These are phyloP conservation scores for Scopus umbretta DNA, from an alignment of 2,113 vertebrate species.

Conservation along the genomic window DNA sequence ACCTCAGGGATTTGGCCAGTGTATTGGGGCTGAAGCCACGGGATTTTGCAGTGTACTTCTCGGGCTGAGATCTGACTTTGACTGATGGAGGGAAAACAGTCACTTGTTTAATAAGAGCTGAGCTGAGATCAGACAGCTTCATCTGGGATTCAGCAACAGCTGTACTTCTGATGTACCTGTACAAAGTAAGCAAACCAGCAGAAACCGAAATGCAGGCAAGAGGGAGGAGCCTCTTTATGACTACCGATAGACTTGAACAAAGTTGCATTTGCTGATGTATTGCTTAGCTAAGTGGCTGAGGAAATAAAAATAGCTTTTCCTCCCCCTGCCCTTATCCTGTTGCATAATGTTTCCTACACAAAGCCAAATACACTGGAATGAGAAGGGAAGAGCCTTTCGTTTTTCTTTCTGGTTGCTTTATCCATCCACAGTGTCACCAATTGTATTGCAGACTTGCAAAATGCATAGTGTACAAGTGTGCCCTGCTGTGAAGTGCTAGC, in stretches of 20 bases:
- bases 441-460: neutral
- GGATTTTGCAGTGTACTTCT: neutral
- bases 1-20: neutral
- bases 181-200: neutral
- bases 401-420: neutral
- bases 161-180: neutral
- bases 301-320: neutral
- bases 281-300: neutral
- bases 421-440: neutral
- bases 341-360: neutral
- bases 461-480: fast-evolving
- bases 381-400: neutral
- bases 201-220: neutral
- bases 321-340: neutral
- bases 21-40: neutral
- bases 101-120: neutral
- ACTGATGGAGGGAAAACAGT: neutral
- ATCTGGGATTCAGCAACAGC: neutral
- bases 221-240: neutral
- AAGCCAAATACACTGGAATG: neutral
- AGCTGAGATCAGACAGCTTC: neutral
- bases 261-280: neutral
- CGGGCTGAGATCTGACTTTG: neutral
- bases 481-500: neutral
- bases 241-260: neutral